These are phyloP conservation scores for Coilia nasus DNA, from an alignment of 2,797 vertebrate genomes.

Conservation along the genomic window DNA sequence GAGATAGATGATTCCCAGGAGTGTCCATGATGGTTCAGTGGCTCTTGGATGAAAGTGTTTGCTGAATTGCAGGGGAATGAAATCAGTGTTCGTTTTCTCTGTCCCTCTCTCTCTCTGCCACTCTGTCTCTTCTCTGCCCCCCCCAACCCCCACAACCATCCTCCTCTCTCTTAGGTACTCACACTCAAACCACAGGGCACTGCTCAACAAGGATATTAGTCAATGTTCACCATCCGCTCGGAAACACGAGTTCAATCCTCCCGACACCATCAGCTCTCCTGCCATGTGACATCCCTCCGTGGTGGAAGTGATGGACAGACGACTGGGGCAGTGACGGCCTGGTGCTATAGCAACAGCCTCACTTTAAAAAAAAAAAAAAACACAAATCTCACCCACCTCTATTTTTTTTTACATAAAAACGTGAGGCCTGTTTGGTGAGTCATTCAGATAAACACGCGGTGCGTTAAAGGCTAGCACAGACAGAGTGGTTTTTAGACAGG, in stretches of 20 bases:
- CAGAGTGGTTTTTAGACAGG: background rate
- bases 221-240: constrained; percentile 25
- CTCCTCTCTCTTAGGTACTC: constrained; percentile 19
- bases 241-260: background rate
- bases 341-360: background rate
- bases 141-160: no score
- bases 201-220: constrained; percentile 36
- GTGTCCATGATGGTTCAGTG: constrained; percentile 30
- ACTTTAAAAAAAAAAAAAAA: background rate
- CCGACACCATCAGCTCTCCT: background rate
- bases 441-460: background rate
- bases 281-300: background rate
- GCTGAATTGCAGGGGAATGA: constrained; percentile 40
- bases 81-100: constrained; percentile 29
- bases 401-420: background rate
- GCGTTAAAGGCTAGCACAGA: background rate
- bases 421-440: background rate
- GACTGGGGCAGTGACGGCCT: background rate
- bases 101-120: background rate
- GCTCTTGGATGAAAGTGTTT: constrained; percentile 41
- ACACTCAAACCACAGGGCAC: constrained; percentile 18
- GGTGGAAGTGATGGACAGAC: background rate
- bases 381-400: background rate
- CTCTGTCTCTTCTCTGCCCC: background rate
- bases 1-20: constrained; percentile 47